Base-by-base conservation (phyloP, 2,113 vertebrate genomes). In the Amia ocellicauda region DNA sequence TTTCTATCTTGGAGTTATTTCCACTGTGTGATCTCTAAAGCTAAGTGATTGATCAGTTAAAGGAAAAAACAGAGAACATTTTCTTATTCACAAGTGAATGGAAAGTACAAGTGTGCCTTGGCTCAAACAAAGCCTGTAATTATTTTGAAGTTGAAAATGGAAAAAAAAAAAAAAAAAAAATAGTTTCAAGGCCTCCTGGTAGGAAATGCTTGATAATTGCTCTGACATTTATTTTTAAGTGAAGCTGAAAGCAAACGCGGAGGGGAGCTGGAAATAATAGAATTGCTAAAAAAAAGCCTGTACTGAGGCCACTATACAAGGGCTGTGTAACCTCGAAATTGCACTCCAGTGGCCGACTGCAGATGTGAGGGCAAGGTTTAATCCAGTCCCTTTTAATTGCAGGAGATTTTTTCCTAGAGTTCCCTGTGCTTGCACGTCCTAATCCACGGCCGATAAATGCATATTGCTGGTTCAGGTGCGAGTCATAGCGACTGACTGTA, bases 41-140 rank as follows among this genome's bases (percentile, higher is more conserved):
- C 53, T 56, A 14, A 28, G 19, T 56, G 53, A 56, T 56, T 56
- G 27, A 14, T 58, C 68, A 71, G 72, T 69, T 71, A 67, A 69
- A 83, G 76, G 83, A 78, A 73, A 16, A 57, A 72, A 76, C 65
- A 17, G 49, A 71, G 63, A 75, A 76, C 69, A 70, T 77, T 64
- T 63, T 55, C 63, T 52, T 63, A 83, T 85, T 85, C 82, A 76
- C 78, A 82, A 81, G 81, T 82, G 81, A 83, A 84, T 83, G 78
- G 82, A 71, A 77, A 78, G 62, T 36, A 67, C 68, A 75, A 67
- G 66, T 59, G 69, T 73, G 73, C 80, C 69, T 72, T 66, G 68
- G 61, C 72, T 74, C 71, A 66, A 65, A 47, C 75, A 83, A 68
- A 60, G 67, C 68, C 79, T 71, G 78, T 79, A 80, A 85, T 83